These are phyloP conservation scores for Antrozous pallidus DNA, from an alignment of 2,797 vertebrate genomes.

Conservation along the genomic window DNA sequence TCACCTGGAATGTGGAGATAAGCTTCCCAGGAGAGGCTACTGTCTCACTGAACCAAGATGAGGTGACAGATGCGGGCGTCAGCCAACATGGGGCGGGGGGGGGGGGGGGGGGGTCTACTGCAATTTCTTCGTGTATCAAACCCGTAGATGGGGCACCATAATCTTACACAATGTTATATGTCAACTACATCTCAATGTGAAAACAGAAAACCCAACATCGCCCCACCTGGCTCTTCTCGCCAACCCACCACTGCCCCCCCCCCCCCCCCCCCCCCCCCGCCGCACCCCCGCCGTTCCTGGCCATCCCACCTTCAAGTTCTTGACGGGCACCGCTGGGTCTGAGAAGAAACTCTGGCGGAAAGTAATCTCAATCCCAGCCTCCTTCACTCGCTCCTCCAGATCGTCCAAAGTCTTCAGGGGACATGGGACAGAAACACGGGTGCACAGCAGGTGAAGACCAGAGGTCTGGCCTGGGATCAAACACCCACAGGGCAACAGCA, in stretches of 20 bases:
- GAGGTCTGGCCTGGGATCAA: neutral
- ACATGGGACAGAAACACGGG: neutral
- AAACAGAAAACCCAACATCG: neutral
- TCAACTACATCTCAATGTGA: neutral
- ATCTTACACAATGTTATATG: neutral
- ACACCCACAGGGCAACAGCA: neutral
- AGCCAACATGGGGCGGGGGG: no score
- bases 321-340: slow-evolving; percentile 93
- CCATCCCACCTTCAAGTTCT: slow-evolving; percentile 92
- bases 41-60: neutral
- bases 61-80: neutral
- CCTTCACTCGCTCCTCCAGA: slow-evolving; percentile 92
- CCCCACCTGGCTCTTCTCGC: neutral
- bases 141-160: neutral
- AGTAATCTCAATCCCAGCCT: slow-evolving; percentile 95
- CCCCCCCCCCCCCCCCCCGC: no score
- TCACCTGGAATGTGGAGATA: neutral
- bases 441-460: neutral
- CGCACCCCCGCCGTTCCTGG: neutral
- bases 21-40: neutral
- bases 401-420: slow-evolving; percentile 91
- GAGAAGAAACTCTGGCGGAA: slow-evolving; percentile 97
- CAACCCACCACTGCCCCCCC: neutral
- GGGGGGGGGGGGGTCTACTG: no score
- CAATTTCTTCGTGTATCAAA: neutral